Conservation (phyloP, 2,888 invertebrate genomes). For the Emmelina monodactyla region DNA sequence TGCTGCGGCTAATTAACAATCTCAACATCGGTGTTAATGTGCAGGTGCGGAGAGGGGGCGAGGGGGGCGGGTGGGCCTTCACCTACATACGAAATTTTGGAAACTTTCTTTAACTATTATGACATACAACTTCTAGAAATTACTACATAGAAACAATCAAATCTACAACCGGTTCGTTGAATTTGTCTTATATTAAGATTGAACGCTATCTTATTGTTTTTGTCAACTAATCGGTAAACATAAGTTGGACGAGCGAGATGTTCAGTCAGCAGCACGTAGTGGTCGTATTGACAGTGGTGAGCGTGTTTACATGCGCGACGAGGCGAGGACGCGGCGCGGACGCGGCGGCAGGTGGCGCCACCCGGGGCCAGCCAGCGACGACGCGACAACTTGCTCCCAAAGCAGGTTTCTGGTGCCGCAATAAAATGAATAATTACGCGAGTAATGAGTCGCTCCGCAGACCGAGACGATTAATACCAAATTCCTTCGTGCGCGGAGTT, state of each 20-base stretch:
- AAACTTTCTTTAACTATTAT: too few species aligned
- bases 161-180: too few species aligned
- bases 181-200: too few species aligned
- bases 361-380: constrained; percentile 5
- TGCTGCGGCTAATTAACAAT: constrained; percentile 27
- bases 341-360: constrained; percentile 5
- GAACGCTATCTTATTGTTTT: too few species aligned
- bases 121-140: too few species aligned
- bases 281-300: too few species aligned
- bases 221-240: too few species aligned
- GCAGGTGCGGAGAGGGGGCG: neutral
- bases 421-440: constrained; percentile 1
- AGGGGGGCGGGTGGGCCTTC: too few species aligned
- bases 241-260: too few species aligned
- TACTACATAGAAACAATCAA: too few species aligned
- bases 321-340: constrained; percentile 2
- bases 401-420: neutral
- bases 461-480: neutral
- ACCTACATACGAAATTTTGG: too few species aligned
- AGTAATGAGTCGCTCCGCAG: neutral
- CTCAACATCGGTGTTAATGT: constrained; percentile 29
- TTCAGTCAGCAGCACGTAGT: too few species aligned
- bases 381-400: neutral
- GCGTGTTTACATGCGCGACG: constrained; percentile 11
- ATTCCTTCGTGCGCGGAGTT: neutral